phyloP scores from a whole-genome alignment of 2,113 vertebrate genomes.

The Pardalotus punctatus region DNA sequence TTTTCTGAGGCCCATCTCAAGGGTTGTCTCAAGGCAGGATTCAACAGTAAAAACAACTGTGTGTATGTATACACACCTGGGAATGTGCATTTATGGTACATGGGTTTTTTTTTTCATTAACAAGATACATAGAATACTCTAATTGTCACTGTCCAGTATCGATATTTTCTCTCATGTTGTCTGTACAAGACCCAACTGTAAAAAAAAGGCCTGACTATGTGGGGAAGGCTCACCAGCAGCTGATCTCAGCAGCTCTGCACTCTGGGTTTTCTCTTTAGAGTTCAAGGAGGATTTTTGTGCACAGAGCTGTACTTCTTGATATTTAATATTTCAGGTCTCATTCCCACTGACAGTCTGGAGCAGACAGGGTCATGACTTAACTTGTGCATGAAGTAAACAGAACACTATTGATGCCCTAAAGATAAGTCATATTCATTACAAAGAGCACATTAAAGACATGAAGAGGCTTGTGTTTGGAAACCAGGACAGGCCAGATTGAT shows the following conservation, averaged over 20 bases:
- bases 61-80: accelerated
- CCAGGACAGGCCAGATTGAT: not conserved
- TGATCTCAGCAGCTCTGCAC: not conserved
- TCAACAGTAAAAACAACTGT: not conserved
- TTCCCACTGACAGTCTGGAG: constrained; percentile 19
- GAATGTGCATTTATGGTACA: not conserved
- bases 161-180: not conserved
- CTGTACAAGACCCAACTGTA: not conserved
- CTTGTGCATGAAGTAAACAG: constrained; percentile 2
- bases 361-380: constrained; percentile 33
- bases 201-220: not conserved
- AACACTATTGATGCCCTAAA: constrained; percentile 19
- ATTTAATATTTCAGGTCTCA: constrained; percentile 39
- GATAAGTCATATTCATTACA: constrained; percentile 51
- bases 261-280: not conserved
- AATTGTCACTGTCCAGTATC: not conserved
- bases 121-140: not conserved
- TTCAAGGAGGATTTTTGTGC: not conserved
- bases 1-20: not conserved
- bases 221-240: constrained; percentile 3
- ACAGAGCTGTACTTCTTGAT: constrained; percentile 10
- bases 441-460: constrained; percentile 15
- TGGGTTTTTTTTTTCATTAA: not conserved
- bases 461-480: constrained; percentile 10
- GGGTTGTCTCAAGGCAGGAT: not conserved